phyloP scores from a whole-genome alignment of 2,888 invertebrate genomes.

The Caradrina kadenii region DNA sequence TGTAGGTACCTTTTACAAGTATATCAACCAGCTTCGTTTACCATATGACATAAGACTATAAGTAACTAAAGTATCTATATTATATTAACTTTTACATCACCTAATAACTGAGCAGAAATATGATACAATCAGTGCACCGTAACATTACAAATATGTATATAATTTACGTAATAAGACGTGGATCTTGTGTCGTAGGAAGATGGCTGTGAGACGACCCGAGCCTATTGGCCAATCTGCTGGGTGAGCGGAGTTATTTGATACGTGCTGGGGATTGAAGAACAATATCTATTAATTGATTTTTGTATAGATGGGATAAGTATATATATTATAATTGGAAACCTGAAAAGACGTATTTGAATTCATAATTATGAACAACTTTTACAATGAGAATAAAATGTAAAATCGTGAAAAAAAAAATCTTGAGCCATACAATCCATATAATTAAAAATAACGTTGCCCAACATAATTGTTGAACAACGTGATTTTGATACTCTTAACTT shows the following conservation, averaged over 20 bases:
- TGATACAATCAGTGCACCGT: slow-evolving; percentile 43
- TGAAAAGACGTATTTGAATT: too few species aligned
- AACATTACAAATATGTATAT: slow-evolving; percentile 48
- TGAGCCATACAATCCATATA: too few species aligned
- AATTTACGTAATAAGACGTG: slow-evolving; percentile 54
- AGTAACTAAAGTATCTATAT: background rate
- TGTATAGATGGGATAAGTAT: too few species aligned
- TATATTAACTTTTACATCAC: slow-evolving; percentile 42
- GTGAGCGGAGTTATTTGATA: slow-evolving; percentile 14
- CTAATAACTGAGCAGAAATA: slow-evolving; percentile 35
- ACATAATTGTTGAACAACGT: too few species aligned
- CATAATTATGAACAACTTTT: too few species aligned
- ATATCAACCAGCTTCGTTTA: background rate
- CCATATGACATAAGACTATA: slow-evolving; percentile 11
- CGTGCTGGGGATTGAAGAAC: background rate
- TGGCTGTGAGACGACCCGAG: slow-evolving; percentile 45
- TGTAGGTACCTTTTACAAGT: background rate
- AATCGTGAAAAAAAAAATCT: too few species aligned
- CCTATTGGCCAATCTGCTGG: slow-evolving; percentile 41
- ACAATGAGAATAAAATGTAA: too few species aligned
- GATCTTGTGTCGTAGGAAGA: slow-evolving; percentile 47
- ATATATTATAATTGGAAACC: too few species aligned
- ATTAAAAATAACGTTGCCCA: too few species aligned
- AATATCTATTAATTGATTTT: background rate
- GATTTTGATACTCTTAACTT: too few species aligned